Conservation (phyloP, 2,888 invertebrate species). For the Dastarcus helophoroides region DNA sequence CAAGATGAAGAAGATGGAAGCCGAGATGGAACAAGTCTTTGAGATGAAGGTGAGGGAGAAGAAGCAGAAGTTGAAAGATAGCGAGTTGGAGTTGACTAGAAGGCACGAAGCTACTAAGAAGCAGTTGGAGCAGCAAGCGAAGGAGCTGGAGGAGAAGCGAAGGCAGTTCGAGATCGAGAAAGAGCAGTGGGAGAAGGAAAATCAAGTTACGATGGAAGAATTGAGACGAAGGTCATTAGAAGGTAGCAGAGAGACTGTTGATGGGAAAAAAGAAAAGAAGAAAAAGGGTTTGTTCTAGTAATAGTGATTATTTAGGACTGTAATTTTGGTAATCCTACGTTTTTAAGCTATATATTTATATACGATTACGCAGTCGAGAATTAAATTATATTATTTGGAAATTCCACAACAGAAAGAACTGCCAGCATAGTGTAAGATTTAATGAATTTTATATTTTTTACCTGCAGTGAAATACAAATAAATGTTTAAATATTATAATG, state of each 20-base stretch:
- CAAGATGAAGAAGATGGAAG: slow-evolving; percentile 98
- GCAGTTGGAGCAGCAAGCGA: slow-evolving; percentile 69
- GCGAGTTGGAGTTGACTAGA: slow-evolving; percentile 83
- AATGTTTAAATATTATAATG: no score
- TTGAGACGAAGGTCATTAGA: slow-evolving; percentile 77
- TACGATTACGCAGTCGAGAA: no score
- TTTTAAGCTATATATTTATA: no score
- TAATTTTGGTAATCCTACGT: slow-evolving; percentile 2
- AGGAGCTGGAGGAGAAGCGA: slow-evolving; percentile 83
- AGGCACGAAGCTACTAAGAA: slow-evolving; percentile 69
- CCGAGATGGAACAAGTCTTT: slow-evolving; percentile 98
- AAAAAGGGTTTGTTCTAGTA: slow-evolving; percentile 82
- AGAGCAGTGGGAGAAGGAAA: slow-evolving; percentile 79
- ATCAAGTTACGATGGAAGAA: slow-evolving; percentile 82
- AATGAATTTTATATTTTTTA: no score
- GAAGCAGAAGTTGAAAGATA: slow-evolving; percentile 90
- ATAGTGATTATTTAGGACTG: slow-evolving; percentile 3
- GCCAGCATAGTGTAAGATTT: no score
- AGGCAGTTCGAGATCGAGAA: slow-evolving; percentile 77
- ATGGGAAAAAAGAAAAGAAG: slow-evolving; percentile 83
- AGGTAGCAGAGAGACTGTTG: slow-evolving; percentile 79
- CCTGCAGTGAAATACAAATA: no score
- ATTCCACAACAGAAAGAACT: no score
- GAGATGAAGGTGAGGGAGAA: slow-evolving; percentile 96
- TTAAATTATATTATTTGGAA: no score